Conservation (phyloP, 2,888 invertebrate genomes). For the Notodonta dromedarius region DNA sequence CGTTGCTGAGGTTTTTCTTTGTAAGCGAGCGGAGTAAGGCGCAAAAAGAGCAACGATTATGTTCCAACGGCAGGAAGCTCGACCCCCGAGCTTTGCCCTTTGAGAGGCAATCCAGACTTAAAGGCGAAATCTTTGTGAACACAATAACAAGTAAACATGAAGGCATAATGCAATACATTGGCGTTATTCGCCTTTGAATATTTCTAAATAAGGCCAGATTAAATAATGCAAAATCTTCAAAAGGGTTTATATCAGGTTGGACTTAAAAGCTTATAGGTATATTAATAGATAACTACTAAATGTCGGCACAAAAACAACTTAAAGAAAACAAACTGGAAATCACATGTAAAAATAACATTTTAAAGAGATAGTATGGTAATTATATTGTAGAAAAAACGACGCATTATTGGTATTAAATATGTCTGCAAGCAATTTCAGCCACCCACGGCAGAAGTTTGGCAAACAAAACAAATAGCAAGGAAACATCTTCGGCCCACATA, state of each 20-base stretch:
- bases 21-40: constrained; percentile 19
- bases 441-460: neutral
- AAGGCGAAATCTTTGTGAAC: constrained; percentile 46
- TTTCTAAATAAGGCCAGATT: too few species aligned
- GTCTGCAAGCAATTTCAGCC: neutral
- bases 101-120: constrained; percentile 52
- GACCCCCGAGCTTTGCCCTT: constrained; percentile 39
- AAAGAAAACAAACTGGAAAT: too few species aligned
- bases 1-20: neutral
- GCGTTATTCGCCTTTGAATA: too few species aligned
- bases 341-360: too few species aligned
- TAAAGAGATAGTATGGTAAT: too few species aligned
- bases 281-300: too few species aligned
- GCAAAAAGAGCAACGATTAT: constrained; percentile 55
- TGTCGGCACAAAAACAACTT: too few species aligned
- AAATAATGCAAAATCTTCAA: too few species aligned
- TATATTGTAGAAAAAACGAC: neutral
- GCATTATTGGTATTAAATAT: neutral
- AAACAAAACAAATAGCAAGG: constrained; percentile 49
- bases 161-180: neutral
- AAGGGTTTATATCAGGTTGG: too few species aligned
- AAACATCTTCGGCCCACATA: constrained; percentile 56
- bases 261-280: too few species aligned
- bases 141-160: constrained; percentile 30
- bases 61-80: constrained; percentile 50